These are phyloP conservation scores for Protophormia terraenovae DNA, from an alignment of 2,888 invertebrate species.

Conservation along the genomic window DNA sequence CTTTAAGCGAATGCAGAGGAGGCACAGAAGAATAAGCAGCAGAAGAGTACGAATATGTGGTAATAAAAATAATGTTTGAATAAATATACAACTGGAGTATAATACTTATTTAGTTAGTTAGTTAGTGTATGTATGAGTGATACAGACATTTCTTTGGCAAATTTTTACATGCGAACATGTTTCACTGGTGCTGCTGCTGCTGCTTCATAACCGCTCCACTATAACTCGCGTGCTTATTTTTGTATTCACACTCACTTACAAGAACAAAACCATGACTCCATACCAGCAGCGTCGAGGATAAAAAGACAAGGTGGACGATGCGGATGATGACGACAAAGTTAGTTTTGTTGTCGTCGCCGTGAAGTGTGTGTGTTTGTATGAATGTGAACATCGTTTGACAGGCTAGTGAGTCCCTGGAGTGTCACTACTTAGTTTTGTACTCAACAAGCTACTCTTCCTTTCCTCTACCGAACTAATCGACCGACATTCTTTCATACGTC, in stretches of 20 bases:
- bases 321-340: conserved; percentile 15
- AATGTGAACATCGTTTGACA: conserved; percentile 34
- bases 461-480: conserved; percentile 19
- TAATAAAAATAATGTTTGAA: background rate
- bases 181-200: no score
- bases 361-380: conserved; percentile 8
- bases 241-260: background rate
- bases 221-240: conserved; percentile 52
- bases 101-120: background rate
- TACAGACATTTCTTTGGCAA: background rate
- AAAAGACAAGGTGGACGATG: conserved; percentile 24
- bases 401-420: conserved; percentile 54
- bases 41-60: background rate
- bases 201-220: background rate
- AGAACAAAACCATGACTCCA: conserved; percentile 10
- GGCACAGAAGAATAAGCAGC: no score
- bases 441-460: background rate
- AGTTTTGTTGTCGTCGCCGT: background rate
- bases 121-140: background rate
- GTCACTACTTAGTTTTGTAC: conserved; percentile 37
- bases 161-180: conserved; percentile 22
- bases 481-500: conserved; percentile 14
- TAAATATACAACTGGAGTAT: background rate
- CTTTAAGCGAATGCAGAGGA: background rate
- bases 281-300: background rate